phyloP scores from a whole-genome alignment of 2,113 vertebrate species.

The Chaetura pelagica region DNA sequence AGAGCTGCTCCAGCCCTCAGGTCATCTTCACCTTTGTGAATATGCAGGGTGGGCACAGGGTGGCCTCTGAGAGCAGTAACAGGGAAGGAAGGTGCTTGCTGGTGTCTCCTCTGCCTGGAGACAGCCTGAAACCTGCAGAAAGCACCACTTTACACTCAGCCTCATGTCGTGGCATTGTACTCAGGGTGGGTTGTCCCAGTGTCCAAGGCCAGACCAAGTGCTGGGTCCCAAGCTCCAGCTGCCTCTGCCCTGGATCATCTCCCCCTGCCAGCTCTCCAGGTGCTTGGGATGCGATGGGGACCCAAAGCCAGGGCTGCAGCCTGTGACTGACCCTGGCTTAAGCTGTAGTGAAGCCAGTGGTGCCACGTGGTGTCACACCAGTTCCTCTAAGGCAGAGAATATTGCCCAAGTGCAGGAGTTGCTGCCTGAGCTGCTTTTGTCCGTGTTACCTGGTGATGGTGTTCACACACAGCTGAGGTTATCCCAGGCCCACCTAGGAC shows the following conservation, averaged over 20 bases:
- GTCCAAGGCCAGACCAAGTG: neutral
- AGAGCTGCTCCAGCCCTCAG: too few species aligned
- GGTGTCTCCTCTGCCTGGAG: neutral
- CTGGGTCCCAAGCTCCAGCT: neutral
- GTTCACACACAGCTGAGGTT: accelerated
- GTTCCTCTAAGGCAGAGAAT: accelerated
- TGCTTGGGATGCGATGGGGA: neutral
- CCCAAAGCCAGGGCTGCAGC: neutral
- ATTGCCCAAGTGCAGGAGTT: accelerated
- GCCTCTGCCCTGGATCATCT: neutral
- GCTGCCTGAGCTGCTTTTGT: neutral
- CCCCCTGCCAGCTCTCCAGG: neutral
- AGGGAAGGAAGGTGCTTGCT: neutral
- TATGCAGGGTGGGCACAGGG: neutral
- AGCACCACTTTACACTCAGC: accelerated
- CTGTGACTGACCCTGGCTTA: neutral
- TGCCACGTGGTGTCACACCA: accelerated
- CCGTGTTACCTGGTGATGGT: accelerated
- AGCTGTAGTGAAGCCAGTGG: neutral
- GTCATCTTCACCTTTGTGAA: neutral
- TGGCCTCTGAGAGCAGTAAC: accelerated
- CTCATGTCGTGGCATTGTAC: accelerated
- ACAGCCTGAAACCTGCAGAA: neutral
- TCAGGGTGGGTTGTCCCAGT: neutral
- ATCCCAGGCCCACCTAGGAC: neutral